Conservation (phyloP, 2,113 vertebrate genomes). For the Setophaga coronata region DNA sequence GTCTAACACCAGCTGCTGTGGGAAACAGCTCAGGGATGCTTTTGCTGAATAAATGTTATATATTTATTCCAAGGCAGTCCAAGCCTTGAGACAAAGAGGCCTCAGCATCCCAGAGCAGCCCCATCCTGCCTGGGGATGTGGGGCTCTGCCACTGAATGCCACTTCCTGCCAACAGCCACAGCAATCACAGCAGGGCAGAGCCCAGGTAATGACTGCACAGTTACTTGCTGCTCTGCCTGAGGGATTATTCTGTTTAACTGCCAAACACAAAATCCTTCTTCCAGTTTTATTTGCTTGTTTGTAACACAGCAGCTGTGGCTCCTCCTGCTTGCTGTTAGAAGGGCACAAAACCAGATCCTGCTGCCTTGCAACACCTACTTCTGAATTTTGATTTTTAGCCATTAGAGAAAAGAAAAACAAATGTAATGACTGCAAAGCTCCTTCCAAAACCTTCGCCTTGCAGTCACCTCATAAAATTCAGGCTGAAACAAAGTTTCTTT, state of each 20-base stretch:
- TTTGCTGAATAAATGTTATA: not conserved
- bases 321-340: not conserved
- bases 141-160: not conserved
- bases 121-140: not conserved
- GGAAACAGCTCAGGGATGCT: not conserved
- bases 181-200: not conserved
- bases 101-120: not conserved
- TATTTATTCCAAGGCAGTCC: not conserved
- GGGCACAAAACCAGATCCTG: not conserved
- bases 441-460: not conserved
- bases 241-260: not conserved
- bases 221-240: not conserved
- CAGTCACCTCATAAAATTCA: not conserved
- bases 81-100: not conserved
- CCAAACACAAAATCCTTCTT: not conserved
- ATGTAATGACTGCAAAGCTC: not conserved
- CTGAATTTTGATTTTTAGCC: not conserved
- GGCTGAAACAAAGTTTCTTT: not conserved
- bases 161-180: not conserved
- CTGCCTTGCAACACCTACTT: not conserved
- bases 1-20: not conserved
- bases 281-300: not conserved
- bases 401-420: not conserved
- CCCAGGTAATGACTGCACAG: rapidly evolving
- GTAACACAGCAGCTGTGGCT: not conserved